Conservation (phyloP, 2,797 vertebrate genomes). For the Gambusia yucatana region DNA sequence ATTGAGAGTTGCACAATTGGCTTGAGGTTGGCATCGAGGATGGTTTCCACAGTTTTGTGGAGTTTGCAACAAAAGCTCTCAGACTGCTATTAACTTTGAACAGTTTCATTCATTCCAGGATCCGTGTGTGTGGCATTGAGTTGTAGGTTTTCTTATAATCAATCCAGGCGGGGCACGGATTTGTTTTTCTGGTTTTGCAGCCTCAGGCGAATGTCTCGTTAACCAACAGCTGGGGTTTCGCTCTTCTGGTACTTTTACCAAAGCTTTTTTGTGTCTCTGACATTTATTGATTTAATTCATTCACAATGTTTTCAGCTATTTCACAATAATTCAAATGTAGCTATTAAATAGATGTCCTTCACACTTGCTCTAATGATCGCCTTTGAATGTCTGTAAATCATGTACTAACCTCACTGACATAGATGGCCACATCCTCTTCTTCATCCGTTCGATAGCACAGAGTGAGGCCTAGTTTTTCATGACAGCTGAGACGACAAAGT, state of each 20-base stretch:
- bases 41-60: neutral
- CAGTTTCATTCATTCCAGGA: neutral
- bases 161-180: neutral
- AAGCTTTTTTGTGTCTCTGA: neutral
- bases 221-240: neutral
- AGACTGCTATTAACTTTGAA: neutral
- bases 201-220: neutral
- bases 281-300: neutral
- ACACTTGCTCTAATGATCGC: neutral
- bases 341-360: neutral
- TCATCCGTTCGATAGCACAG: constrained; percentile 97
- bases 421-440: constrained; percentile 94
- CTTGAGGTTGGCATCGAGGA: neutral
- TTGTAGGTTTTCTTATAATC: neutral
- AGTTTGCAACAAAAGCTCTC: neutral
- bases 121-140: neutral
- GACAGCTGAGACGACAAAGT: constrained; percentile 89
- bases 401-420: constrained; percentile 92
- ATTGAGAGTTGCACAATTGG: neutral
- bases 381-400: neutral
- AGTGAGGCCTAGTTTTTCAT: constrained; percentile 95
- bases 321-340: neutral
- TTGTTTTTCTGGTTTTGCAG: neutral
- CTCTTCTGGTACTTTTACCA: neutral
- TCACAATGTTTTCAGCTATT: neutral